Evolutionary conservation across 2,797 vertebrate species (phyloP), one percentile per base, ranked within the genome.

Genomic region (Dicrostonyx torquatus): DNA sequence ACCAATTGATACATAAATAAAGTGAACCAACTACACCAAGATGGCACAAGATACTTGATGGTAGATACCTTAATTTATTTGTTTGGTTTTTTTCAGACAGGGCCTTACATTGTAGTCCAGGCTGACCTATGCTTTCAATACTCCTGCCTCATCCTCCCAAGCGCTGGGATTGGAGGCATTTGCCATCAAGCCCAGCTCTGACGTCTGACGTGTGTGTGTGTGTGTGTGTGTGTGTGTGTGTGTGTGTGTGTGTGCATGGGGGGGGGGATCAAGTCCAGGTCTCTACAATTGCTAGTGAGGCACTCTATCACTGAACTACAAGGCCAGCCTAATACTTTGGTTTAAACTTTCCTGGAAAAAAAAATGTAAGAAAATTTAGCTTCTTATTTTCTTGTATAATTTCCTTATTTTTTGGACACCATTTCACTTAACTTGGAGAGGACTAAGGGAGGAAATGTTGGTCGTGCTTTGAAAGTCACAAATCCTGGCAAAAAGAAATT

Each of bases 321-420:
- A 58, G 26, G 40, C 17, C 20, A 62, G 55, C 40, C 37, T 58
- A 45, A 82, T 77, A 85, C 13, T 8, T 91, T 75, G 72, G 34
- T 66, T 92, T 95, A 90, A 94, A 94, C 64, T 64, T 88, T 90
- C 48, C 48, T 62, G 50, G 18, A 88, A 79, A 73, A 40, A 40
- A 68, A 86, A 55, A 55, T 7, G 50, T 88, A 60, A 94, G 79
- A 89, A 90, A 78, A 66, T 55, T 11, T 53, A 66, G 34, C 76
- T 93, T 93, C 34, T 17, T 85, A 73, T 86, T 95, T 93, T 29
- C 94, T 96, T 95, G 37, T 62, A 90, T 97, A 97, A 94, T 2
- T 87, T 90, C 94, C 78, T 95, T 89, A 72, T 87, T 96, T 98
- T 94, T 82, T 91, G 92, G 96, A 96, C 96, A 97, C 93, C 80